Percentiles rank a stretch among this genome's conserved stretches.
phyloP scores from a whole-genome alignment of 2,888 invertebrate species.

The Cryptocheilus praepositus region DNA sequence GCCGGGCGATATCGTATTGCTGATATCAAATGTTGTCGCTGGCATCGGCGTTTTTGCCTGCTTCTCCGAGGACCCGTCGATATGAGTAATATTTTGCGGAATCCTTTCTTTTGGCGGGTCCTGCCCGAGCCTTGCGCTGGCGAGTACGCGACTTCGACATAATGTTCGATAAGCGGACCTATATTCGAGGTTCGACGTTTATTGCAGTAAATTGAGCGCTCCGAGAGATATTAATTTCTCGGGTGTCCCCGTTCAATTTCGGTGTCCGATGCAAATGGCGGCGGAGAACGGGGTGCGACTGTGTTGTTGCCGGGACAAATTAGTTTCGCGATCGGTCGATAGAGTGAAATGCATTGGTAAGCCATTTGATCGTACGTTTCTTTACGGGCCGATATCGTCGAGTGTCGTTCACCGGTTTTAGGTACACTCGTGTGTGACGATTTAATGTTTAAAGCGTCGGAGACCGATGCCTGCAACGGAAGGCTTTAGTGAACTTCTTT shows the following conservation, averaged over 20 bases:
- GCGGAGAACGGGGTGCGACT: background rate
- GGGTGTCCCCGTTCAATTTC: too few relatives aligned
- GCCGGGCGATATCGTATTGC: background rate
- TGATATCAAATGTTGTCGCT: background rate
- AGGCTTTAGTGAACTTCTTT: too few relatives aligned
- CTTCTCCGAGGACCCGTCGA: background rate
- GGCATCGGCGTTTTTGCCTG: background rate
- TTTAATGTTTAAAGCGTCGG: slow-evolving; percentile 55
- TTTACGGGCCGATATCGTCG: slow-evolving; percentile 29
- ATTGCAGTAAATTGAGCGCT: too few relatives aligned
- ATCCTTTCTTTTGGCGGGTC: background rate
- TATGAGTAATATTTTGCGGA: background rate
- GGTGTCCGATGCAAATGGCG: too few relatives aligned
- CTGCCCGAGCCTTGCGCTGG: background rate
- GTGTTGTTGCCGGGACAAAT: slow-evolving; percentile 12
- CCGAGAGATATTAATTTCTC: too few relatives aligned
- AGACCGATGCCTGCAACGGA: too few relatives aligned
- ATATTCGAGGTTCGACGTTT: too few relatives aligned
- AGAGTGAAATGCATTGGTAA: slow-evolving; percentile 33
- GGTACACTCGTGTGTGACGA: too few relatives aligned
- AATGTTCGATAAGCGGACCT: too few relatives aligned
- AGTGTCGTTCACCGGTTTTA: slow-evolving; percentile 38
- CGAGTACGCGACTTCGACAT: background rate
- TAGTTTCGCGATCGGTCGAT: slow-evolving; percentile 19
- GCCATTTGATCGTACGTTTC: slow-evolving; percentile 35